phyloP scores from a whole-genome alignment of 2,113 vertebrate species.

The Chaenogobius annularis region DNA sequence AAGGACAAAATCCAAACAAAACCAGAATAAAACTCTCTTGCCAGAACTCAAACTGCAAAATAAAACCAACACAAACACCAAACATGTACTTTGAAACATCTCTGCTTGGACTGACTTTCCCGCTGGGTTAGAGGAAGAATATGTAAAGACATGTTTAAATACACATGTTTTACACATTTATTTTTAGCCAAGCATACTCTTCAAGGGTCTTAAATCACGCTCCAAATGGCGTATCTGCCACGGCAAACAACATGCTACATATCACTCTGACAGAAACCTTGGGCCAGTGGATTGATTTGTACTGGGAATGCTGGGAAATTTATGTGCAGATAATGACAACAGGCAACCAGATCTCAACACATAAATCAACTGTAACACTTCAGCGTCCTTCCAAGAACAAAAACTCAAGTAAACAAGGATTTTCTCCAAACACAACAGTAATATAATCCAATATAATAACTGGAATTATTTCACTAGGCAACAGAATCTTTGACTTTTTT shows the following conservation, averaged over 20 bases:
- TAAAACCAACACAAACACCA: background rate
- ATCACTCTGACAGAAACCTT: background rate
- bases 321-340: slow-evolving; percentile 2
- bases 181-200: background rate
- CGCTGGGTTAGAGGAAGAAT: background rate
- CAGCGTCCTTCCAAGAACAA: background rate
- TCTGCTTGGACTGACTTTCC: background rate
- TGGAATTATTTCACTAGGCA: too few relatives aligned
- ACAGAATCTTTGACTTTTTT: too few relatives aligned
- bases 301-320: background rate
- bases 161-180: background rate
- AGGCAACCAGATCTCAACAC: background rate
- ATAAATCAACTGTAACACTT: background rate
- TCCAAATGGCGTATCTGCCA: background rate
- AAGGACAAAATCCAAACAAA: too few relatives aligned
- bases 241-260: background rate
- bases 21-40: too few relatives aligned
- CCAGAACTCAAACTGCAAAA: background rate
- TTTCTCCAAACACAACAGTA: background rate
- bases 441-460: too few relatives aligned
- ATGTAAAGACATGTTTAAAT: background rate
- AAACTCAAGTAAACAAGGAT: too few relatives aligned
- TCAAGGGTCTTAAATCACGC: background rate
- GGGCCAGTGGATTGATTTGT: background rate
- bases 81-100: background rate